Evolutionary conservation across 2,888 invertebrate species (phyloP).

Genomic region (Limnephilus rhombicus): DNA sequence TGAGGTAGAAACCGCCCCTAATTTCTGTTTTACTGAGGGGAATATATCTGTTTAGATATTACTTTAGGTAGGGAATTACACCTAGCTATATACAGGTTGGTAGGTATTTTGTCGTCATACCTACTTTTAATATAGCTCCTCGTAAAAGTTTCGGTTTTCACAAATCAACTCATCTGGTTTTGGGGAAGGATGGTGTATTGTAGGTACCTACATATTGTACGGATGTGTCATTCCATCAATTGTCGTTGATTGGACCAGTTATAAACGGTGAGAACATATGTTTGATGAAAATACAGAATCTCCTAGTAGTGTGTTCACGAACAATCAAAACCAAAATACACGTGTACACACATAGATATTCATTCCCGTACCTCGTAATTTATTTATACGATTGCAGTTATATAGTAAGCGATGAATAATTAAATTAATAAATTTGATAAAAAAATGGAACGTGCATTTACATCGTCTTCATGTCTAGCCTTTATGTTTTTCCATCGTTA

Average conservation of each 20-base stretch:
- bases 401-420: too few relatives aligned
- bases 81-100: neutral
- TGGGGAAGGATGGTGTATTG: neutral
- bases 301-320: neutral
- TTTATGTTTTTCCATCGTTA: neutral
- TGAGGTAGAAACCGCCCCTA: conserved; percentile 23
- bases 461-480: neutral
- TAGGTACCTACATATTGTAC: neutral
- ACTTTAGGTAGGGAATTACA: neutral
- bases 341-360: too few relatives aligned
- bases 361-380: too few relatives aligned
- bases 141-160: neutral
- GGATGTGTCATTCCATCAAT: neutral
- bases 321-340: neutral
- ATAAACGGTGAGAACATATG: neutral
- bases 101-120: neutral
- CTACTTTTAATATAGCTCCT: neutral
- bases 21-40: neutral
- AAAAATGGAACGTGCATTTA: neutral
- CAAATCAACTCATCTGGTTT: neutral
- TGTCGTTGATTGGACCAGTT: neutral
- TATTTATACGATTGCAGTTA: too few relatives aligned
- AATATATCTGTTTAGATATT: conserved; percentile 3
- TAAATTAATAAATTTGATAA: too few relatives aligned
- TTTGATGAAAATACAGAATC: neutral